These are phyloP conservation scores for Gonioctena quinquepunctata DNA, from an alignment of 1,140 invertebrate genomes.

Conservation along the genomic window DNA sequence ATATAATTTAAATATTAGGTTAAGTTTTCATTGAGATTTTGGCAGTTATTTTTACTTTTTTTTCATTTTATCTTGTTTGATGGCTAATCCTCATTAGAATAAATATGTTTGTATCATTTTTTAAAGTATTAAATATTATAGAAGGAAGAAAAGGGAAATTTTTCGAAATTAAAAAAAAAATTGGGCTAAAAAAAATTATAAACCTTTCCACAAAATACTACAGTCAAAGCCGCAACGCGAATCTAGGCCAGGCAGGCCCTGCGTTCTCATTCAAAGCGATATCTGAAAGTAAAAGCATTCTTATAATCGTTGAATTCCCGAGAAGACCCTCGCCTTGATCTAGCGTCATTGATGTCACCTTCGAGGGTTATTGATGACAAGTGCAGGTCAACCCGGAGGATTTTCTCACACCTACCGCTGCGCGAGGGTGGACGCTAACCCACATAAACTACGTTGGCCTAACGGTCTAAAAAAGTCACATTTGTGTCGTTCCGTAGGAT, in stretches of 20 bases:
- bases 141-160: too few species aligned
- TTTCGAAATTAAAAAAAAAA: too few species aligned
- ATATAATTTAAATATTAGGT: too few species aligned
- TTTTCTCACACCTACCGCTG: constrained; percentile 18
- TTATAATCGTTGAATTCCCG: not conserved
- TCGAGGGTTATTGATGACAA: constrained; percentile 19
- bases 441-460: constrained; percentile 15
- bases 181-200: too few species aligned
- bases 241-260: not conserved
- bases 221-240: not conserved
- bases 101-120: too few species aligned
- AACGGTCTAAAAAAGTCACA: constrained; percentile 21
- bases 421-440: not conserved
- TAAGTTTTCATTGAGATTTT: too few species aligned
- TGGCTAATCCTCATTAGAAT: too few species aligned
- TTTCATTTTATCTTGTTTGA: too few species aligned
- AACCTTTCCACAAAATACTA: too few species aligned
- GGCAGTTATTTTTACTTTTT: too few species aligned
- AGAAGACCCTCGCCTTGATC: constrained; percentile 12
- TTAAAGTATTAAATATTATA: too few species aligned
- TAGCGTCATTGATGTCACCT: constrained; percentile 18
- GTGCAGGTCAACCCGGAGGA: constrained; percentile 9
- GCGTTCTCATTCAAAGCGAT: not conserved
- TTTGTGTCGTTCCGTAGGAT: not conserved
- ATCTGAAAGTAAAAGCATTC: constrained; percentile 1